These are phyloP conservation scores for Melinaea marsaeus DNA, from an alignment of 2,888 invertebrate genomes.

Conservation along the genomic window DNA sequence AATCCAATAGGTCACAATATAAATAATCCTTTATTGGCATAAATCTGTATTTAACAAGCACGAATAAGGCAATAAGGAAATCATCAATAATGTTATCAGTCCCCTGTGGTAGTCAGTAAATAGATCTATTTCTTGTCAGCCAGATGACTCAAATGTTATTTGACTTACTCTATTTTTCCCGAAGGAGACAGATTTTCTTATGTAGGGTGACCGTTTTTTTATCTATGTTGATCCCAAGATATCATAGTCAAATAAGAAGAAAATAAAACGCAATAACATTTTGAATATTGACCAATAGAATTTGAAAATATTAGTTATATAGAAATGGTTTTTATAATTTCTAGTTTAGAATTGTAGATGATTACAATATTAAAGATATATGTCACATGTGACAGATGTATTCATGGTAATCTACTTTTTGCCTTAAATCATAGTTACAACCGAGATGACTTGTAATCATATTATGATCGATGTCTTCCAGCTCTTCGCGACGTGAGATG, in stretches of 20 bases:
- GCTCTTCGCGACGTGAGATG: slow-evolving; percentile 29
- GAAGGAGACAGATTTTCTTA: slow-evolving; percentile 36
- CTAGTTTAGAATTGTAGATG: too few relatives aligned
- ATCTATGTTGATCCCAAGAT: neutral
- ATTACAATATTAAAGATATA: too few relatives aligned
- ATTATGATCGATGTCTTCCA: slow-evolving; percentile 33
- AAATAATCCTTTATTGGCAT: slow-evolving; percentile 6
- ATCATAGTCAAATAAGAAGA: too few relatives aligned
- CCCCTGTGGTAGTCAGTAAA: slow-evolving; percentile 21
- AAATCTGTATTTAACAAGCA: slow-evolving; percentile 27
- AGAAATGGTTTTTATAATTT: too few relatives aligned
- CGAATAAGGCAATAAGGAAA: slow-evolving; percentile 14
- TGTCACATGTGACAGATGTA: too few relatives aligned
- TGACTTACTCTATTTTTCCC: slow-evolving; percentile 36
- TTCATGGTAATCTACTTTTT: neutral
- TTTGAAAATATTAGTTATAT: too few relatives aligned
- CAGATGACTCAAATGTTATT: slow-evolving; percentile 24
- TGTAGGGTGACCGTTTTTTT: slow-evolving; percentile 17
- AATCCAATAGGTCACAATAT: slow-evolving; percentile 1
- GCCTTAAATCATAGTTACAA: slow-evolving; percentile 15
- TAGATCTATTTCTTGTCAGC: slow-evolving; percentile 19
- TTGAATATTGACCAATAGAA: too few relatives aligned
- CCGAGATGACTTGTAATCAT: slow-evolving; percentile 32
- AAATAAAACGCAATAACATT: too few relatives aligned
- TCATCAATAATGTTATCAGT: slow-evolving; percentile 24